phyloP scores from a whole-genome alignment of 2,888 invertebrate species.

The Masnerella sp. region DNA sequence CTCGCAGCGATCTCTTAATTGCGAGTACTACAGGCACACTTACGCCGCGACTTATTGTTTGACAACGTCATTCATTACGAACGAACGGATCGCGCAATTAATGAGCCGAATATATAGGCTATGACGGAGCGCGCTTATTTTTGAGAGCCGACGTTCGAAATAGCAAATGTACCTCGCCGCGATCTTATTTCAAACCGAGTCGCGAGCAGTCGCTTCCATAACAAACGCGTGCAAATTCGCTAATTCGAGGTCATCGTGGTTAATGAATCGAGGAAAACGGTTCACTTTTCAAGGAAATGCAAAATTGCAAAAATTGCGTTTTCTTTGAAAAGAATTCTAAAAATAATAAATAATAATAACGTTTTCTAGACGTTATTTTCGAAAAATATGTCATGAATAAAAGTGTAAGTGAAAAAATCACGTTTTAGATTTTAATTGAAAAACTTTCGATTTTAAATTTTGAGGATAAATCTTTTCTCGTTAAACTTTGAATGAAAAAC shows the following conservation, averaged over 20 bases:
- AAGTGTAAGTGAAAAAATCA: no score
- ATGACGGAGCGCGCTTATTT: conserved; percentile 48
- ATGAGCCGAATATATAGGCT: conserved; percentile 44
- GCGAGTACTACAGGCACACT: conserved; percentile 17
- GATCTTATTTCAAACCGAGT: conserved; percentile 34
- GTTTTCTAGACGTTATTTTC: no score
- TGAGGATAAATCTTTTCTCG: no score
- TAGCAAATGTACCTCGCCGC: conserved; percentile 41
- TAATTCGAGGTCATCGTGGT: conserved; percentile 23
- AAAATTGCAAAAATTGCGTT: no score
- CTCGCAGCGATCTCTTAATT: conserved; percentile 33
- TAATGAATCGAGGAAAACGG: conserved; percentile 24
- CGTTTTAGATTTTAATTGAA: no score
- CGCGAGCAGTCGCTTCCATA: conserved; percentile 2
- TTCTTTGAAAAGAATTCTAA: no score
- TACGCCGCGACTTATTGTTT: conserved; percentile 39
- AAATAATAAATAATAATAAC: no score
- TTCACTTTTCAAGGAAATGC: no score
- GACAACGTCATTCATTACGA: conserved; percentile 52
- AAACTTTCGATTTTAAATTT: no score
- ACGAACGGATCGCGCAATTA: conserved; percentile 32
- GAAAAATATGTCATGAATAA: no score
- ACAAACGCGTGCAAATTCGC: conserved; percentile 22
- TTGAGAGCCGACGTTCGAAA: conserved; percentile 41
- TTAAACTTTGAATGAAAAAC: no score